Percentiles rank a stretch among this genome's conserved stretches.
These are phyloP conservation scores for Tachina fera DNA, from an alignment of 2,888 invertebrate species.

Conservation along the genomic window DNA sequence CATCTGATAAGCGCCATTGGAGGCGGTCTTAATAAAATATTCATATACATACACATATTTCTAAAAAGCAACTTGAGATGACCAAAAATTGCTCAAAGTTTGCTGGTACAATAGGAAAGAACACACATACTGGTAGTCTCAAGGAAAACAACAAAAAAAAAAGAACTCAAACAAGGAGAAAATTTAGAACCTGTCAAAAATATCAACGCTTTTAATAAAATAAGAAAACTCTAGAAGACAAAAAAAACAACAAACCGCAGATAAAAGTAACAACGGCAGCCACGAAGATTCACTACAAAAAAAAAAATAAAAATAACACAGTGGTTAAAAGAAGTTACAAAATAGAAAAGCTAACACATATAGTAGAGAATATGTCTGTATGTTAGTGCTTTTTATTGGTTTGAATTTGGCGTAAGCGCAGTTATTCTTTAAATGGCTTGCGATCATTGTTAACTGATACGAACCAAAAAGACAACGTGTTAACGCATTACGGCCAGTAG, in stretches of 20 bases:
- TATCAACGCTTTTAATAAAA: slow-evolving; percentile 70
- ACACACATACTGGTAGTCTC: not conserved
- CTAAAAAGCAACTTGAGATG: slow-evolving; percentile 6
- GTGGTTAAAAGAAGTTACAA: no score
- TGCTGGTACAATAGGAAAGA: slow-evolving; percentile 12
- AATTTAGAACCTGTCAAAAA: slow-evolving; percentile 72
- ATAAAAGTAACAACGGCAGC: slow-evolving; percentile 57
- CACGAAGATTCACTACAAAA: slow-evolving; percentile 46
- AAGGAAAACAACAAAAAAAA: slow-evolving; percentile 9
- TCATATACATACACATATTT: slow-evolving; percentile 43
- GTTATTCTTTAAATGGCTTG: slow-evolving; percentile 70
- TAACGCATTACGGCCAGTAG: slow-evolving; percentile 66
- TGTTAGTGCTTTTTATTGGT: slow-evolving; percentile 15
- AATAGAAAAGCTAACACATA: slow-evolving; percentile 7
- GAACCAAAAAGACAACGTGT: slow-evolving; percentile 60
- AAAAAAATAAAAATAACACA: slow-evolving; percentile 9
- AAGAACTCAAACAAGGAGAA: slow-evolving; percentile 47
- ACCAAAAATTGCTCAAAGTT: slow-evolving; percentile 65
- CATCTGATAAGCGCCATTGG: slow-evolving; percentile 70
- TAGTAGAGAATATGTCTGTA: not conserved
- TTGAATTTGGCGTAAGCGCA: slow-evolving; percentile 73
- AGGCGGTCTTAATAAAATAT: slow-evolving; percentile 67
- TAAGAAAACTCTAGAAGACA: slow-evolving; percentile 15
- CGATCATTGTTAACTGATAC: slow-evolving; percentile 67
- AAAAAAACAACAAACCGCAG: slow-evolving; percentile 46